Evolutionary conservation across 1,140 invertebrate species (phyloP), one percentile per base, ranked within the genome.

Genomic region (Drosophila biarmipes): DNA sequence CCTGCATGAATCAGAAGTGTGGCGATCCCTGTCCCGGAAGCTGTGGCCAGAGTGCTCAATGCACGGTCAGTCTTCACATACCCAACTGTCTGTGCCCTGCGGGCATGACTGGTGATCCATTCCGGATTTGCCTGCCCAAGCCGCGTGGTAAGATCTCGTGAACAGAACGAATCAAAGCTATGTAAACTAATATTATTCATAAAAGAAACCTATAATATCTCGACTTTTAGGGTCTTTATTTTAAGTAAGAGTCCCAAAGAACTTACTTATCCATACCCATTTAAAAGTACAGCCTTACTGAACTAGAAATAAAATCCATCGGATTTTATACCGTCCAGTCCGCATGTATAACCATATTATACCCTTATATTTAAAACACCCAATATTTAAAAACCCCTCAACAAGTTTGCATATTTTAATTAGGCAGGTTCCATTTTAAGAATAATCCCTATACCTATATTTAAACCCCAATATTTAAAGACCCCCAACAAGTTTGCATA

Each of bases 21-120:
- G 92, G 93, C 66, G 94, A 97, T 91, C 96, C 96, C 8, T 97
- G 96, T 81, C 93, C 94, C 4, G 95, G 96, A 56, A 94, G 95
- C 27, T 97, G 97, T 91, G 96, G 96, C 14, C 89, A 92, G 53
- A 95, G 95, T 85, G 95, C 96, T 8, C 91, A 95, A 42, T 97
- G 96, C 91, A 91, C 94, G 67, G 95, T 97, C 21, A 92, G 95
- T 1, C 95, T 95, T 79, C 96, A 97, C 89, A 93, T 95, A 21
- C 95, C 96, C 19, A 94, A 95, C 63, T 97, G 96, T 90, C 92
- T 93, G 29, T 97, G 96, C 86, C 91, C 93, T 62, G 73, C 91
- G 10, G 94, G 94, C 61, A 96, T 94, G 87, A 94, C 94, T 52
- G 96, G 96, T 53, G 94, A 97, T 92, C 94, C 96, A 10, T 96